phyloP scores from a whole-genome alignment of 2,113 vertebrate species.

The Tragelaphus strepsiceros region DNA sequence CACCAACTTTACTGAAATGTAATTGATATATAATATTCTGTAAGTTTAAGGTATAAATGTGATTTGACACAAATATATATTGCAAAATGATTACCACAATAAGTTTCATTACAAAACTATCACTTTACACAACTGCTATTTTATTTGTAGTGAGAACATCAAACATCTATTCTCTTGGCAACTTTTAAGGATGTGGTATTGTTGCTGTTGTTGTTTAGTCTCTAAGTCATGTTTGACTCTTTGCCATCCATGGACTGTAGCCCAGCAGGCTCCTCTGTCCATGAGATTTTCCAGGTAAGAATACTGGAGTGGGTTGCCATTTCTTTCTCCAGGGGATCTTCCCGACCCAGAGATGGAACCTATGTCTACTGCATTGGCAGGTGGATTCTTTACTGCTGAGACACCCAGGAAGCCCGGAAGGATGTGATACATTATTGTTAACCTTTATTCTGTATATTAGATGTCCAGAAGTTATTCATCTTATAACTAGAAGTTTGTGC shows the following conservation, averaged over 20 bases:
- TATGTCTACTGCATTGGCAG: not conserved
- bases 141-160: not conserved
- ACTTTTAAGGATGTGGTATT: not conserved
- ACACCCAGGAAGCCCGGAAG: fast-evolving
- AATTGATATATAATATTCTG: not conserved
- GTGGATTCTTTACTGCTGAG: not conserved
- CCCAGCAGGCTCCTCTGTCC: not conserved
- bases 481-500: not conserved
- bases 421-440: not conserved
- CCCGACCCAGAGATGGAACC: not conserved
- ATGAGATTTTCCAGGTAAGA: not conserved
- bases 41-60: not conserved
- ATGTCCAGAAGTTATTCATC: not conserved
- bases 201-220: not conserved
- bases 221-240: not conserved
- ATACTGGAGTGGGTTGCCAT: not conserved
- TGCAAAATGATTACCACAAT: not conserved
- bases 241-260: not conserved
- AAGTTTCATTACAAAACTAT: not conserved
- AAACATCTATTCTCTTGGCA: not conserved
- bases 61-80: not conserved
- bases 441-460: not conserved
- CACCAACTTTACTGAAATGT: not conserved
- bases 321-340: not conserved
- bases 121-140: not conserved